Evolutionary conservation across 2,113 vertebrate genomes (phyloP), one percentile per base, ranked within the genome.

Genomic region (Phylloscopus trochiloides): DNA sequence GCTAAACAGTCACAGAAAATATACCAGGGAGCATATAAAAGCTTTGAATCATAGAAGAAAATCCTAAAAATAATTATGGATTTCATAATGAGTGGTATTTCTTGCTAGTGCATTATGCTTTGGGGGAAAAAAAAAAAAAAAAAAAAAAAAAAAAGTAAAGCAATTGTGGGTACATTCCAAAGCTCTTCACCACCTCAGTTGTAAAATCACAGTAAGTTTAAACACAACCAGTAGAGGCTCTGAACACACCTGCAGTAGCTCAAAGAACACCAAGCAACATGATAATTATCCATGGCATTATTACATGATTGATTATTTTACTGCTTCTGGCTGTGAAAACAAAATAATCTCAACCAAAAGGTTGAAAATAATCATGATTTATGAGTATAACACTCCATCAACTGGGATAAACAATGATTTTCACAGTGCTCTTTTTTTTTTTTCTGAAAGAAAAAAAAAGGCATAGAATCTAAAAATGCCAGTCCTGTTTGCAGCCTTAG

Each of bases 261-360:
- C 88, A 93, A 95, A 95, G 73, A 88, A 83, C 88, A 94, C 83
- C 51, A 95, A 90, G 77, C 52, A 97, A 95, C 86, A 95, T 75
- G 54, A 96, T 95, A 96, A 97, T 96, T 97, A 96, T 92, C 86
- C 65, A 45, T 73, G 74, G 83, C 88, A 91, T 95, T 95, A 92
- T 94, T 90, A 77, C 68, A 59, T 95, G 96, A 97, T 95, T 97
- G 94, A 97, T 97, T 97, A 87, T 94, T 97, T 96, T 97, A 96
- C 88, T 94, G 91, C 96, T 97, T 93, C 92, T 96, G 95, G 96
- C 96, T 97, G 88, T 92, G 88, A 96, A 95, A 97, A 86, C 83
- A 95, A 89, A 94, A 92, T 63, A 93, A 79, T 65, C 86, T 85
- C 52, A 92, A 84, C 45, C 78, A 96, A 96, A 95, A 83, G 42